These are phyloP conservation scores for Onthophagus sagittarius DNA, from an alignment of 2,888 invertebrate species.

Conservation along the genomic window DNA sequence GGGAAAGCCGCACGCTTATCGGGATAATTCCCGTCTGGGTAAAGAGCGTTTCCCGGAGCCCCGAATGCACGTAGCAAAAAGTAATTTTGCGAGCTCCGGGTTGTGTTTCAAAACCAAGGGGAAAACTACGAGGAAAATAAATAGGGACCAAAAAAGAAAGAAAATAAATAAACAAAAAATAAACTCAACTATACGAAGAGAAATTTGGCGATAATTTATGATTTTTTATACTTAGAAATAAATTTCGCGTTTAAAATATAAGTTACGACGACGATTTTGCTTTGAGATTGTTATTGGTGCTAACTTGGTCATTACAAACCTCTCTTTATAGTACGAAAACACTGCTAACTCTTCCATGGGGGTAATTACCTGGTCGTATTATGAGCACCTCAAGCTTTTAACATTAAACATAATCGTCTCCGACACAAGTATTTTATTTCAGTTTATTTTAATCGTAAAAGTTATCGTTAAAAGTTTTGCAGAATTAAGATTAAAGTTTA, in stretches of 20 bases:
- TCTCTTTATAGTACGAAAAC: background rate
- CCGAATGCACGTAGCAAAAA: conserved; percentile 37
- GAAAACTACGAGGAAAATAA: background rate
- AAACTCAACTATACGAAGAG: background rate
- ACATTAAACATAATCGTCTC: background rate
- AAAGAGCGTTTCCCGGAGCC: conserved; percentile 39
- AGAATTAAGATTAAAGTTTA: too few relatives aligned
- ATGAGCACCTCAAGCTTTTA: background rate
- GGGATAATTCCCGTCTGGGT: conserved; percentile 39
- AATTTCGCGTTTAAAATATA: background rate
- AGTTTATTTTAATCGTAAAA: background rate
- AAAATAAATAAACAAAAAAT: background rate
- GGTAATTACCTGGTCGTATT: background rate
- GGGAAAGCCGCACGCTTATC: conserved; percentile 45
- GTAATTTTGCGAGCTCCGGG: conserved; percentile 32
- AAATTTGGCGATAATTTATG: background rate
- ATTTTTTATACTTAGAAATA: background rate
- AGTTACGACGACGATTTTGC: background rate
- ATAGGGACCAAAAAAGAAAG: background rate
- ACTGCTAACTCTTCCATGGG: background rate
- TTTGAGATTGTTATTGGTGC: background rate
- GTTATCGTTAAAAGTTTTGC: background rate
- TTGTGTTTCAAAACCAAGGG: background rate
- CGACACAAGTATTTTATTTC: background rate
- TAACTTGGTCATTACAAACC: background rate